Percentiles rank a stretch among this genome's conserved stretches.
These are phyloP conservation scores for Lapara coniferarum DNA, from an alignment of 2,888 invertebrate genomes.

Conservation along the genomic window DNA sequence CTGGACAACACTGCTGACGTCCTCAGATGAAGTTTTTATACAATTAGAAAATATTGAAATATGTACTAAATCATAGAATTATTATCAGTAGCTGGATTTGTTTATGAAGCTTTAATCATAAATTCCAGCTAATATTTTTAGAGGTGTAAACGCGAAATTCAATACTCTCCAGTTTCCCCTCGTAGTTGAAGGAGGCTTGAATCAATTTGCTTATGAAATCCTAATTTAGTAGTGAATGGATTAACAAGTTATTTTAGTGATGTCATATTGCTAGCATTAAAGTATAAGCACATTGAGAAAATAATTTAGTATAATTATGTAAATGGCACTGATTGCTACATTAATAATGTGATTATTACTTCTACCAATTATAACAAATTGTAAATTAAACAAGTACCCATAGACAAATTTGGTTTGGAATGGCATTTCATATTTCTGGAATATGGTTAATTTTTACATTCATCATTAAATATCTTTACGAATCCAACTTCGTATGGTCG, in stretches of 20 bases:
- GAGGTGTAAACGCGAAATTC: too few relatives aligned
- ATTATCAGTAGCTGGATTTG: too few relatives aligned
- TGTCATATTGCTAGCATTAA: neutral
- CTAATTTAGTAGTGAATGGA: neutral
- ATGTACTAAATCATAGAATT: too few relatives aligned
- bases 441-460: neutral
- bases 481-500: neutral
- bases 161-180: too few relatives aligned
- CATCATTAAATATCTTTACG: neutral
- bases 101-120: too few relatives aligned
- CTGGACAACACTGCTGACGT: too few relatives aligned
- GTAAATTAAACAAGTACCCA: conserved; percentile 1
- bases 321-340: neutral
- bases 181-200: neutral
- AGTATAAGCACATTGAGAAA: neutral
- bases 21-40: too few relatives aligned
- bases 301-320: neutral
- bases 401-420: conserved; percentile 4
- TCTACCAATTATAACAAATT: neutral
- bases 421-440: neutral
- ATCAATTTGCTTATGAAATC: neutral
- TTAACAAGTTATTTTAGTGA: neutral
- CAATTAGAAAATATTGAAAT: too few relatives aligned
- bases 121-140: too few relatives aligned
- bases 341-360: conserved; percentile 3